These are phyloP conservation scores for Aproaerema taeniolella DNA, from an alignment of 2,888 invertebrate species.

Conservation along the genomic window DNA sequence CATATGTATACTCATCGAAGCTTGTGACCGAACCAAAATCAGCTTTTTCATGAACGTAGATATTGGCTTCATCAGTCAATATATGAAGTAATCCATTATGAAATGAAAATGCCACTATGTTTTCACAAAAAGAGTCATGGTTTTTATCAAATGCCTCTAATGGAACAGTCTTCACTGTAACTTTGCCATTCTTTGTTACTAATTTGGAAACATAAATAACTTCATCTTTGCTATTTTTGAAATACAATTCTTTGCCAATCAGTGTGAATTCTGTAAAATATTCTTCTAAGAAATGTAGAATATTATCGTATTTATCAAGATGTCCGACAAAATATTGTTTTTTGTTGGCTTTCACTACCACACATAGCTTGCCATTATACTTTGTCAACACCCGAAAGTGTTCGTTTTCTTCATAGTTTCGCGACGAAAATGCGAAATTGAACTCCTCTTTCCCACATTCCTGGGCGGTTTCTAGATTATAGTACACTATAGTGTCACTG, in stretches of 20 bases:
- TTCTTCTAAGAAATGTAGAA: background rate
- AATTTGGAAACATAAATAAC: conserved; percentile 6
- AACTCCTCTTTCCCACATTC: background rate
- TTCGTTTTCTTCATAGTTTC: conserved; percentile 1
- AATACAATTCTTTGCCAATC: conserved; percentile 4
- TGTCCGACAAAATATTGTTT: background rate
- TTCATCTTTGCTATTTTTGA: background rate
- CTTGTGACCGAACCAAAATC: background rate
- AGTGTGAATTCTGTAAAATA: background rate
- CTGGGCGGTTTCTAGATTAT: background rate
- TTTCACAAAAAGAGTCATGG: conserved; percentile 1
- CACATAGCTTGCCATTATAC: background rate
- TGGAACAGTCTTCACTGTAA: background rate
- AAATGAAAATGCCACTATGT: background rate
- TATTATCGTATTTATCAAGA: background rate
- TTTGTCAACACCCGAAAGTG: background rate
- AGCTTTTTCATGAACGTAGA: conserved; percentile 3
- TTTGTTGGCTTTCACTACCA: background rate
- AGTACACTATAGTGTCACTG: conserved; percentile 7
- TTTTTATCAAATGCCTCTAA: conserved; percentile 2
- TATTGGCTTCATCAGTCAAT: conserved; percentile 3
- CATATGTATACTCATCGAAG: background rate
- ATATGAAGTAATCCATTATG: background rate
- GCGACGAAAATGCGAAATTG: background rate
- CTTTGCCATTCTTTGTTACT: background rate